phyloP scores from a whole-genome alignment of 2,113 vertebrate genomes.

The Holacanthus passer region DNA sequence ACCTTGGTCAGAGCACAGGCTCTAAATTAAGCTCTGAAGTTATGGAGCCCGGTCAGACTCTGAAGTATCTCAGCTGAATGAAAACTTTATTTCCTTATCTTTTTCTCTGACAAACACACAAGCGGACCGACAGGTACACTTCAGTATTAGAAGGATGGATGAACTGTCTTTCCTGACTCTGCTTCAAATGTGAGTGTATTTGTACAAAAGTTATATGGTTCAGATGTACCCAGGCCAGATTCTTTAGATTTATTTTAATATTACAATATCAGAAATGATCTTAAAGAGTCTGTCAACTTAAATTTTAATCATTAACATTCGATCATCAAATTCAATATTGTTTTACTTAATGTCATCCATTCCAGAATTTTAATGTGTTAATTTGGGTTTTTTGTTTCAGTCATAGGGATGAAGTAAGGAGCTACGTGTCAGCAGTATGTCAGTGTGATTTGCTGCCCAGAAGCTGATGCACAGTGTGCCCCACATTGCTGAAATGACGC shows the following conservation, averaged over 20 bases:
- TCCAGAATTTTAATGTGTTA: no score
- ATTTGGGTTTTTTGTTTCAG: background rate
- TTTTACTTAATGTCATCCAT: background rate
- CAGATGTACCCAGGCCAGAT: background rate
- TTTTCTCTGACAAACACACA: background rate
- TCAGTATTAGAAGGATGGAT: background rate
- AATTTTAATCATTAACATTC: background rate
- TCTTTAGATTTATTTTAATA: background rate
- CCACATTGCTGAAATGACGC: conserved; percentile 40
- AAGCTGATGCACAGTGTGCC: conserved; percentile 20
- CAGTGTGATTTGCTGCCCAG: conserved; percentile 37
- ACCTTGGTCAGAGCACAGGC: conserved; percentile 10
- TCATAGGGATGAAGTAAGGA: background rate
- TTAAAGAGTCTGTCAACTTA: background rate
- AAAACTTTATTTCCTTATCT: background rate
- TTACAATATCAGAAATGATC: background rate
- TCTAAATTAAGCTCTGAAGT: conserved; percentile 5
- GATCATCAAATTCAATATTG: background rate
- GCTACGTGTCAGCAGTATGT: conserved; percentile 17
- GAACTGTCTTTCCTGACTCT: background rate
- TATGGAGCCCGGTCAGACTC: background rate
- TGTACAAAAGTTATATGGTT: background rate
- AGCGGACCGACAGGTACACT: background rate
- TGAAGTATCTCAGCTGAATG: background rate
- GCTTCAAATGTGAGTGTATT: background rate